Percentiles rank a stretch among this genome's conserved stretches.
These are phyloP conservation scores for Mormyrops boulengeri DNA, from an alignment of 2,797 vertebrate species.

Conservation along the genomic window DNA sequence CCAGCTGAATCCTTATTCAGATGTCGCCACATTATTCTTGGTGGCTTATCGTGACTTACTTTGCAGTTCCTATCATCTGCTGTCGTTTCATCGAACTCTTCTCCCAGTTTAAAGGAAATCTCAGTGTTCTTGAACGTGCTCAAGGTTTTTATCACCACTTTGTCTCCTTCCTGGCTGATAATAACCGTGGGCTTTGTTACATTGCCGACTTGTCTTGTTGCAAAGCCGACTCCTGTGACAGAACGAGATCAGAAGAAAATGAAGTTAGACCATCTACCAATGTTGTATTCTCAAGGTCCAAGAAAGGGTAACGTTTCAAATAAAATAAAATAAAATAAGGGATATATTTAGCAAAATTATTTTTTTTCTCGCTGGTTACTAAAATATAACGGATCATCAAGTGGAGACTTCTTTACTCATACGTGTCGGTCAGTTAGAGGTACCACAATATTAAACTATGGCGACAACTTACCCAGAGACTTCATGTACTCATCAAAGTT, in stretches of 20 bases:
- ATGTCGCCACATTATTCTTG: neutral
- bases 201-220: conserved; percentile 82
- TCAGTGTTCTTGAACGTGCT: conserved; percentile 88
- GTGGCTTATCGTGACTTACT: conserved; percentile 56
- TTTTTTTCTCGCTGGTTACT: neutral
- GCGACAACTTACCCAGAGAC: conserved; percentile 69
- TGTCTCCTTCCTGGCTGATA: conserved; percentile 80
- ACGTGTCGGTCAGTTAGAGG: neutral
- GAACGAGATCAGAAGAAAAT: neutral
- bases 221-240: conserved; percentile 77
- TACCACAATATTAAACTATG: neutral
- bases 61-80: conserved; percentile 85
- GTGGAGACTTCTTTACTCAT: neutral
- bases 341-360: neutral
- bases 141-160: conserved; percentile 72
- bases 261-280: neutral
- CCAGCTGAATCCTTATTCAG: neutral
- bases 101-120: conserved; percentile 80
- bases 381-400: neutral
- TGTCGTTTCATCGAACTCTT: conserved; percentile 84
- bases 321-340: neutral
- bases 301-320: neutral
- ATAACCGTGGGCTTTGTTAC: conserved; percentile 84
- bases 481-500: conserved; percentile 94
- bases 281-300: neutral